Conservation (phyloP, 2,888 invertebrate species). For the Thelaira solivaga region DNA sequence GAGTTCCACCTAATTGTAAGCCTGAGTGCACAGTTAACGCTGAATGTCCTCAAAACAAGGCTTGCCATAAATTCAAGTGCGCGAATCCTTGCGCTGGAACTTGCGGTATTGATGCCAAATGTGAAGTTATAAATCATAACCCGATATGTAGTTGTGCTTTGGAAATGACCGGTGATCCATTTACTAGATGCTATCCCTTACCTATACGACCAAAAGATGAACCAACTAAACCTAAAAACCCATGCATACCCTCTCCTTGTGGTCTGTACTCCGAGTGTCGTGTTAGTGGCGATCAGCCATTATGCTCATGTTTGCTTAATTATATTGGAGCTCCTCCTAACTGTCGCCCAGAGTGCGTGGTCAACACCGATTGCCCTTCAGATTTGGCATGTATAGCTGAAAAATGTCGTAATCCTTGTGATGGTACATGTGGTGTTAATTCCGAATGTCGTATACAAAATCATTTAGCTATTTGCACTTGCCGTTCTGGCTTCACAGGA, state of each 20-base stretch:
- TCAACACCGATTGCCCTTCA: constrained; percentile 82
- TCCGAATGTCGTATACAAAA: constrained; percentile 84
- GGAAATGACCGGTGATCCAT: constrained; percentile 88
- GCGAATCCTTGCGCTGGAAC: constrained; percentile 89
- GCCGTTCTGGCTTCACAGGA: constrained; percentile 81
- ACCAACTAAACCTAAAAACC: constrained; percentile 76
- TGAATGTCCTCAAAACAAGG: constrained; percentile 87
- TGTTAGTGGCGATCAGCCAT: constrained; percentile 80
- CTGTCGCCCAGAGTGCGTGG: constrained; percentile 82
- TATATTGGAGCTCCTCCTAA: constrained; percentile 85
- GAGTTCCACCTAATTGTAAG: constrained; percentile 88
- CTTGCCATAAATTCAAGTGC: constrained; percentile 89
- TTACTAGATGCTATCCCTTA: constrained; percentile 83
- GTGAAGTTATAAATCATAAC: constrained; percentile 88
- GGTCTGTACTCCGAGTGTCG: constrained; percentile 84
- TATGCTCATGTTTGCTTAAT: constrained; percentile 81
- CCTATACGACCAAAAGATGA: constrained; percentile 67
- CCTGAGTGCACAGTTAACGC: constrained; percentile 90
- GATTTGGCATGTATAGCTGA: constrained; percentile 84
- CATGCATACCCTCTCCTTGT: constrained; percentile 86
- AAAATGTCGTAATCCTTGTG: constrained; percentile 85
- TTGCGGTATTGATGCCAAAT: constrained; percentile 87
- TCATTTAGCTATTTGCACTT: constrained; percentile 83
- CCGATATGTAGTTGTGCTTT: constrained; percentile 87
- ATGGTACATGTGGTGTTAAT: constrained; percentile 84